Evolutionary conservation across 2,113 vertebrate genomes (phyloP).

Genomic region (Poeciliopsis prolifica): DNA sequence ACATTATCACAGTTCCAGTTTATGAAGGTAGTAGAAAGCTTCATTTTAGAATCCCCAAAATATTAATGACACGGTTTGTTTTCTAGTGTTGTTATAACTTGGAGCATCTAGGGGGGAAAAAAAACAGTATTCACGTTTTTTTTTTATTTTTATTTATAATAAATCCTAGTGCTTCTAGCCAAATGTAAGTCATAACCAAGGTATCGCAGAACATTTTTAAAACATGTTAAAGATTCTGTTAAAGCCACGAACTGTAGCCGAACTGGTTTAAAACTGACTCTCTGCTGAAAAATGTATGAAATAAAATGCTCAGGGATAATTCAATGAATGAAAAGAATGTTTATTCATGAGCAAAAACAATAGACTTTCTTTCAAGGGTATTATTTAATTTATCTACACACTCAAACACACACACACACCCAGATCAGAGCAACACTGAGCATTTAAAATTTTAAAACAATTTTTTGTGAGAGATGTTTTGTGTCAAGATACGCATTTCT

Average conservation of each 20-base stretch:
- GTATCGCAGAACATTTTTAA: neutral
- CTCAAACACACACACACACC: neutral
- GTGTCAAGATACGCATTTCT: neutral
- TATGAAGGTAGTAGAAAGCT: neutral
- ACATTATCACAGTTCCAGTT: neutral
- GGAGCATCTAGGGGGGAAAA: neutral
- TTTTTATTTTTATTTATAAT: neutral
- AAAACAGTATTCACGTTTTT: neutral
- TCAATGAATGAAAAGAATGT: constrained; percentile 2
- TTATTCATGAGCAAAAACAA: neutral
- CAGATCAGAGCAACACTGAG: neutral
- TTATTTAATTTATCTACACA: neutral
- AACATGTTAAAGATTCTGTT: neutral
- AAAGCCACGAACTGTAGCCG: neutral
- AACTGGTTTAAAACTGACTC: constrained; percentile 6
- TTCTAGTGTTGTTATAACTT: neutral
- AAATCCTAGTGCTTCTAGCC: neutral
- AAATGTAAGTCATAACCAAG: neutral
- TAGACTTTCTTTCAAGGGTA: neutral
- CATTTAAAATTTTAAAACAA: constrained; percentile 9
- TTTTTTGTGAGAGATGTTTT: constrained; percentile 5
- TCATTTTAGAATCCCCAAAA: no score
- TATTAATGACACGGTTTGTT: neutral
- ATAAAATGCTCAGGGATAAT: constrained; percentile 5
- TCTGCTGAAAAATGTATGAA: neutral